These are phyloP conservation scores for Nephrotoma flavescens DNA, from an alignment of 2,888 invertebrate genomes.

Conservation along the genomic window DNA sequence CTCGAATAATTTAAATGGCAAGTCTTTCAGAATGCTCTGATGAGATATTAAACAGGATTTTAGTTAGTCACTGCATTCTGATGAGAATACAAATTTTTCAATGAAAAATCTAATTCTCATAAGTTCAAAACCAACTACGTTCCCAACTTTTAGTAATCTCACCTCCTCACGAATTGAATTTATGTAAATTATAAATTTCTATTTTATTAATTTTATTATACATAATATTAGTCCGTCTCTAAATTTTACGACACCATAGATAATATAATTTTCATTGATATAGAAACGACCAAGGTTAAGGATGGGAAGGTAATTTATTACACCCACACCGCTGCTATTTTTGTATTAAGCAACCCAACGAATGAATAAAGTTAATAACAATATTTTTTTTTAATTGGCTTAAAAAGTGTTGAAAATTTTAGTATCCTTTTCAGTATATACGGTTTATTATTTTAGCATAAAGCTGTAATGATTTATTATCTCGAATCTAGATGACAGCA, in stretches of 20 bases:
- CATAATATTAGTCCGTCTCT: not conserved
- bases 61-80: no score
- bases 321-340: not conserved
- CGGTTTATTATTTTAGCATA: not conserved
- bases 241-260: not conserved
- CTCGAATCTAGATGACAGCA: not conserved
- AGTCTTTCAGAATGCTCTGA: no score
- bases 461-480: not conserved
- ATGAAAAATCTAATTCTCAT: no score
- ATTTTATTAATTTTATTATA: not conserved
- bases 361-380: not conserved
- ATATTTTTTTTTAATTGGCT: not conserved
- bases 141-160: no score
- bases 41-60: no score
- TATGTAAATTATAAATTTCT: no score
- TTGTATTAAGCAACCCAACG: not conserved
- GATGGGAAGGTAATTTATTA: not conserved
- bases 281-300: not conserved
- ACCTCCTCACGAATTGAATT: no score
- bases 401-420: not conserved
- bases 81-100: no score
- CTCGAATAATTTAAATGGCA: no score
- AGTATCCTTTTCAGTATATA: no score
- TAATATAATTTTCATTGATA: not conserved
- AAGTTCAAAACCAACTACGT: no score